phyloP scores from a whole-genome alignment of 1,140 invertebrate genomes.

The Drosophila truncata region DNA sequence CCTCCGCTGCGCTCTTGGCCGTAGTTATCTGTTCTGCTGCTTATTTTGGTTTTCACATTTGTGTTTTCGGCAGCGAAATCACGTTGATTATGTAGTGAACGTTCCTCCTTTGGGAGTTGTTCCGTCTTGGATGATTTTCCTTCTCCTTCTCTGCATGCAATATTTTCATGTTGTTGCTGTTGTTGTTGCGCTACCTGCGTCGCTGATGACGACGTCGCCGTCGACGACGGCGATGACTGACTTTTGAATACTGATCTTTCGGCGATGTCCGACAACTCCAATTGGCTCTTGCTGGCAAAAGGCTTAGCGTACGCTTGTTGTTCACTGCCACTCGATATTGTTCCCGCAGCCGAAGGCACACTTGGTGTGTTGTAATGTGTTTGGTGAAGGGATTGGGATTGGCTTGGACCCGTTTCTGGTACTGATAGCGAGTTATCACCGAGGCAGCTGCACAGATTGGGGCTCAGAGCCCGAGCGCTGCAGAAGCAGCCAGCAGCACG shows the following conservation, averaged over 20 bases:
- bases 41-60: slow-evolving; percentile 38
- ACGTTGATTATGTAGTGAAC: slow-evolving; percentile 33
- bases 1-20: slow-evolving; percentile 66
- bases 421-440: slow-evolving; percentile 74
- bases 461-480: slow-evolving; percentile 50
- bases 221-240: slow-evolving; percentile 32
- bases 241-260: slow-evolving; percentile 50
- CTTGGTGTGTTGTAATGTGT: slow-evolving; percentile 65
- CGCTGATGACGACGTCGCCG: slow-evolving; percentile 28
- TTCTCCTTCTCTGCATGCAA: slow-evolving; percentile 24
- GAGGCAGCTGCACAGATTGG: slow-evolving; percentile 57
- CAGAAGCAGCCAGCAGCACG: slow-evolving; percentile 50
- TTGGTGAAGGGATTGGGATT: slow-evolving; percentile 49
- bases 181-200: slow-evolving; percentile 33
- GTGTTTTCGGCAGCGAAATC: slow-evolving; percentile 28
- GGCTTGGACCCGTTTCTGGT: slow-evolving; percentile 58
- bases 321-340: slow-evolving; percentile 52
- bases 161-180: slow-evolving; percentile 17
- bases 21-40: slow-evolving; percentile 53
- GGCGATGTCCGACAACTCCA: slow-evolving; percentile 29
- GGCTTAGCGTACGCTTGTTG: slow-evolving; percentile 39
- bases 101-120: slow-evolving; percentile 33
- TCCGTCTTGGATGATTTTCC: slow-evolving; percentile 24
- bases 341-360: slow-evolving; percentile 60
- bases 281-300: slow-evolving; percentile 51